Evolutionary conservation across 1,140 invertebrate species (phyloP).

Genomic region (Orussus abietinus): DNA sequence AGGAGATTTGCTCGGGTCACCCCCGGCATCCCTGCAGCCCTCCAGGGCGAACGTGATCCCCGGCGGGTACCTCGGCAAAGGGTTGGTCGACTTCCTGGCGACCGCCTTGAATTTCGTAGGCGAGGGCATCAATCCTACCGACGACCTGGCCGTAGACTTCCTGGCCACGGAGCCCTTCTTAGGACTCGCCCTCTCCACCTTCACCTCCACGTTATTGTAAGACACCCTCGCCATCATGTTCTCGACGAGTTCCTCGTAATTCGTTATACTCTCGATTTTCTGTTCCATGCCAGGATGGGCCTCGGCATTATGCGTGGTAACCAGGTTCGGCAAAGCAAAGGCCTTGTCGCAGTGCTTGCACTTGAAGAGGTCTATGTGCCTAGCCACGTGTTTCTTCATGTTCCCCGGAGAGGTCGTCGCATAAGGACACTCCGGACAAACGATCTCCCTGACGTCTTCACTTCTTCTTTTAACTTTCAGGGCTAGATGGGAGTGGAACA

Average conservation of each 20-base stretch:
- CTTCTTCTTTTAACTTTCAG: conserved; percentile 29
- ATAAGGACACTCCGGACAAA: conserved; percentile 35
- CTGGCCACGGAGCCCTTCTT: conserved; percentile 30
- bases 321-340: conserved; percentile 20
- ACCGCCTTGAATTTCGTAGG: conserved; percentile 32
- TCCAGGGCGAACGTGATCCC: conserved; percentile 14
- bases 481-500: conserved; percentile 42
- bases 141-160: conserved; percentile 42
- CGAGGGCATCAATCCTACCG: neutral
- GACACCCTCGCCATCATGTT: too few relatives aligned
- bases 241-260: conserved; percentile 27
- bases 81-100: conserved; percentile 47
- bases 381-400: conserved; percentile 36
- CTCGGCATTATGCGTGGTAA: conserved; percentile 22
- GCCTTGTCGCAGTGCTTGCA: conserved; percentile 38
- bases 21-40: neutral
- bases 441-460: conserved; percentile 14
- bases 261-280: conserved; percentile 30
- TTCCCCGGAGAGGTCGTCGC: conserved; percentile 14
- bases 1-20: conserved; percentile 20
- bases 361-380: conserved; percentile 35
- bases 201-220: too few relatives aligned
- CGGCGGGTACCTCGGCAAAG: conserved; percentile 27
- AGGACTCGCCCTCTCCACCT: too few relatives aligned
- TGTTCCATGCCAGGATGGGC: conserved; percentile 31